A percentile compares a stretch with the other conserved stretches of the same genome.
Conservation (phyloP, 2,888 invertebrate species). For the Allygus modestus region DNA sequence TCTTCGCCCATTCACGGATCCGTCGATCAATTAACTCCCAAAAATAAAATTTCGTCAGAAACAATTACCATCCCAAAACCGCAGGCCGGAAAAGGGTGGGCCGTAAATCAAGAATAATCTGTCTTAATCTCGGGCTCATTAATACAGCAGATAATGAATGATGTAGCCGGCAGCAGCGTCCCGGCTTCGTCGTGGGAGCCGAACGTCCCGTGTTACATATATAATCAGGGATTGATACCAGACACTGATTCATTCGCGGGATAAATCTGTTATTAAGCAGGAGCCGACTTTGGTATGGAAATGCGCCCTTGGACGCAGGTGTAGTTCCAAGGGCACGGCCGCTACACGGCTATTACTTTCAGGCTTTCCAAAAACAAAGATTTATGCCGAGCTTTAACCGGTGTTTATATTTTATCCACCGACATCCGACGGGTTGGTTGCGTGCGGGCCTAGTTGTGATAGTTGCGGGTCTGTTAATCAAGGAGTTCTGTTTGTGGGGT, state of each 20-base stretch:
- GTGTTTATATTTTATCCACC: conserved; percentile 22
- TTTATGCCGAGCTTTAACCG: conserved; percentile 21
- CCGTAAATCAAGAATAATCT: conserved; percentile 18
- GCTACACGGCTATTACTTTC: conserved; percentile 6
- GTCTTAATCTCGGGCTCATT: conserved; percentile 30
- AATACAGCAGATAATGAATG: conserved; percentile 31
- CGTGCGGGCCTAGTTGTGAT: neutral
- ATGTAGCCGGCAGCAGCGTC: neutral
- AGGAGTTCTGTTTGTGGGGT: too few species aligned
- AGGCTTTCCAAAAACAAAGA: conserved; percentile 20
- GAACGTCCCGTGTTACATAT: conserved; percentile 18
- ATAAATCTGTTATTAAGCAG: conserved; percentile 46
- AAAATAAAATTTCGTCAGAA: neutral
- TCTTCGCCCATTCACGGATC: neutral
- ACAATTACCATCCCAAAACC: neutral
- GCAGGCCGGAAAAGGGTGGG: neutral
- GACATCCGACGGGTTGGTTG: neutral
- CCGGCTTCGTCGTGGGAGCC: neutral
- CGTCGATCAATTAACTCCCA: neutral
- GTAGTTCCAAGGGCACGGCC: neutral
- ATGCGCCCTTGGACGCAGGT: conserved; percentile 42
- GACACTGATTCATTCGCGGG: conserved; percentile 43
- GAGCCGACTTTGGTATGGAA: conserved; percentile 46
- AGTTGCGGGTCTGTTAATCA: too few species aligned
- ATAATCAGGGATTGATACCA: conserved; percentile 36